Percentiles rank a stretch among this genome's conserved stretches.
phyloP scores from a whole-genome alignment of 1,140 invertebrate genomes.

The Penaeus indicus region DNA sequence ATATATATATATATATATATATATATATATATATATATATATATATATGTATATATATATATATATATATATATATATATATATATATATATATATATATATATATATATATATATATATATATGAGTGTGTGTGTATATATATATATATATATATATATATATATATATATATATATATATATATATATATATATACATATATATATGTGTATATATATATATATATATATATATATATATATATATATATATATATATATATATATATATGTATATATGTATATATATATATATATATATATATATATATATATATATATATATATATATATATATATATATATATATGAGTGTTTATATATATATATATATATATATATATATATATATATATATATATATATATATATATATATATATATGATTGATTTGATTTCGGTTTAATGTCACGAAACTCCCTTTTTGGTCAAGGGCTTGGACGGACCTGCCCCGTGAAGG shows the following conservation, averaged over 20 bases:
- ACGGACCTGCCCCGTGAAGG: not conserved
- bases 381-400: slow-evolving; percentile 14
- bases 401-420: slow-evolving; percentile 14
- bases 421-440: not conserved
- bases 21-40: slow-evolving; percentile 14
- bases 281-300: not conserved
- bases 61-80: slow-evolving; percentile 14
- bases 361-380: slow-evolving; percentile 14
- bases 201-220: too few species aligned
- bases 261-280: too few species aligned
- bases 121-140: too few species aligned
- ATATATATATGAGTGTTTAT: too few species aligned
- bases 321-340: too few species aligned
- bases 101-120: too few species aligned
- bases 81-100: slow-evolving; percentile 14
- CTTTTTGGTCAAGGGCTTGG: not conserved
- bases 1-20: slow-evolving; percentile 14
- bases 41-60: too few species aligned
- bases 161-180: slow-evolving; percentile 5
- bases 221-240: too few species aligned
- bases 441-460: too few species aligned
- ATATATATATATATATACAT: slow-evolving; percentile 13
- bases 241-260: slow-evolving; percentile 14
- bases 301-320: slow-evolving; percentile 14
- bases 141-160: too few species aligned